Conservation (phyloP, 2,113 vertebrate species). For the Melanerpes aurifrons region DNA sequence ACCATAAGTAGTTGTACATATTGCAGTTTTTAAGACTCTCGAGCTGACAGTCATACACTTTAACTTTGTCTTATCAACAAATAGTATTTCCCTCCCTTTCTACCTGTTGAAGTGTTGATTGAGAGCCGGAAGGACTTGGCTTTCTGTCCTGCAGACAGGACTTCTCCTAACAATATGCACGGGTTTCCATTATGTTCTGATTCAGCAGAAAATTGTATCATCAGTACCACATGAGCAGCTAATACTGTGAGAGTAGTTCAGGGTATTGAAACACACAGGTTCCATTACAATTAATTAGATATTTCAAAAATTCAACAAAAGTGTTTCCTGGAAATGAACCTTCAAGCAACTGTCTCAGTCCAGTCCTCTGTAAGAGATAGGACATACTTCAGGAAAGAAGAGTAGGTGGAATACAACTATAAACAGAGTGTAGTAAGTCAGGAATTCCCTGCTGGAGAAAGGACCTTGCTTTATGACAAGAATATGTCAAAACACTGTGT, state of each 20-base stretch:
- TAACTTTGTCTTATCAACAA: not conserved
- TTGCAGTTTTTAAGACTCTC: not conserved
- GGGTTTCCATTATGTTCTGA: constrained; percentile 47
- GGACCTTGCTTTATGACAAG: not conserved
- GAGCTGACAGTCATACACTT: not conserved
- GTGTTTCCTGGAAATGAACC: not conserved
- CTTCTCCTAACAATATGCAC: not conserved
- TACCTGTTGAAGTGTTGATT: not conserved
- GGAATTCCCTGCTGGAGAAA: not conserved
- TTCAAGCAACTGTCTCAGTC: not conserved
- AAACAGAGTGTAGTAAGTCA: not conserved
- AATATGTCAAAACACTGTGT: not conserved
- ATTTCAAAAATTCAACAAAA: not conserved
- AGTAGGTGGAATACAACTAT: not conserved
- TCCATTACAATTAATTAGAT: constrained; percentile 19
- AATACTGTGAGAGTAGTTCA: constrained; percentile 17
- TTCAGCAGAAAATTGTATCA: constrained; percentile 51
- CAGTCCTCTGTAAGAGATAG: not conserved
- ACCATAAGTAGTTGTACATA: not conserved
- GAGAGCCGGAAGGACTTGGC: not conserved
- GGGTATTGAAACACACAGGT: constrained; percentile 17
- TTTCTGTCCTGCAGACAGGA: not conserved
- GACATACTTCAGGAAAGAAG: not conserved
- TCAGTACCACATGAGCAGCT: not conserved
- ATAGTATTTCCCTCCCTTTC: not conserved